Conservation (phyloP, 2,888 invertebrate genomes). For the Pheosia gnoma region DNA sequence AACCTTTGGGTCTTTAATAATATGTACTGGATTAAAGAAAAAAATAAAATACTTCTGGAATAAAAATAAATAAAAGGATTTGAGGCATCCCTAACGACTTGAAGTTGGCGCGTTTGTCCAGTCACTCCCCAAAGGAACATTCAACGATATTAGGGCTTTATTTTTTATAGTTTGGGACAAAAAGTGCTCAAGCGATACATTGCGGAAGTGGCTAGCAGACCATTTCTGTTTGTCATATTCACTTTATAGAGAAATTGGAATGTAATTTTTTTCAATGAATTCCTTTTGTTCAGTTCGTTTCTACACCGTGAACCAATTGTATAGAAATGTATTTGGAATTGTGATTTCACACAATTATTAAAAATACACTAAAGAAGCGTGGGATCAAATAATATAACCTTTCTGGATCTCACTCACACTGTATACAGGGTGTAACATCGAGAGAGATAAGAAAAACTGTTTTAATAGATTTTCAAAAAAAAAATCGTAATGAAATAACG, state of each 20-base stretch:
- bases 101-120: conserved; percentile 72
- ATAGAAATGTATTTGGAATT: too few relatives aligned
- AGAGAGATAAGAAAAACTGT: too few relatives aligned
- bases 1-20: background rate
- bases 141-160: conserved; percentile 83
- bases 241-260: conserved; percentile 28
- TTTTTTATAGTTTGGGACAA: conserved; percentile 83
- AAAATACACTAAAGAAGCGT: too few relatives aligned
- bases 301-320: too few relatives aligned
- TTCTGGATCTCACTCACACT: too few relatives aligned
- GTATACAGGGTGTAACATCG: too few relatives aligned
- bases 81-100: conserved; percentile 59
- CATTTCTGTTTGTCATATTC: conserved; percentile 63
- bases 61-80: background rate
- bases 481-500: too few relatives aligned
- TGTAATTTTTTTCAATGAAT: background rate
- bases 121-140: conserved; percentile 82
- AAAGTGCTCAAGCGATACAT: conserved; percentile 71
- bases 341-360: too few relatives aligned
- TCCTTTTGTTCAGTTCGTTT: background rate
- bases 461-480: too few relatives aligned
- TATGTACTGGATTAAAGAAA: background rate
- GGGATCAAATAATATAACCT: too few relatives aligned
- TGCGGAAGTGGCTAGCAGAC: conserved; percentile 71
- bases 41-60: background rate